Percentiles rank a stretch among this genome's conserved stretches.
phyloP scores from a whole-genome alignment of 1,140 invertebrate species.

The Bombus fervidus region DNA sequence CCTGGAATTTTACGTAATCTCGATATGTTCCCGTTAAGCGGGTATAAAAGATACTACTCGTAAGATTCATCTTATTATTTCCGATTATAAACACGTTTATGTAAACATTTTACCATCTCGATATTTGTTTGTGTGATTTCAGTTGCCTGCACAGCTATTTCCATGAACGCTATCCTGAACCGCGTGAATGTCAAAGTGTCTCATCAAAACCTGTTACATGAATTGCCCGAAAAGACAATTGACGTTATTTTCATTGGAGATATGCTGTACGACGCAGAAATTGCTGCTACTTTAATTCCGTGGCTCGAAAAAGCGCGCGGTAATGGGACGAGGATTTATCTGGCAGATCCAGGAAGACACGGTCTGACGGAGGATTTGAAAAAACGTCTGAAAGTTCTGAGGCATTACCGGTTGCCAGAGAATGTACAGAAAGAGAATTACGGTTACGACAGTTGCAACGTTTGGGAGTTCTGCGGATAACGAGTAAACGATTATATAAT shows the following conservation, averaged over 20 bases:
- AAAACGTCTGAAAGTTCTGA: slow-evolving; percentile 53
- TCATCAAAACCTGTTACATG: slow-evolving; percentile 75
- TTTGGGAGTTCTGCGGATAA: slow-evolving; percentile 15
- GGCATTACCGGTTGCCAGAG: slow-evolving; percentile 62
- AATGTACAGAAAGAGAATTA: slow-evolving; percentile 73
- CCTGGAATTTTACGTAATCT: background rate
- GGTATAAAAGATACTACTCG: too few species aligned
- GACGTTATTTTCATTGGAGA: slow-evolving; percentile 84
- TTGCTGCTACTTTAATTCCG: slow-evolving; percentile 77
- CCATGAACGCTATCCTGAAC: slow-evolving; percentile 82
- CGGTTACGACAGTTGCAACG: slow-evolving; percentile 61
- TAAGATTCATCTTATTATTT: too few species aligned
- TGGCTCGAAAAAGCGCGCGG: slow-evolving; percentile 77
- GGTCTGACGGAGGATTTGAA: slow-evolving; percentile 64
- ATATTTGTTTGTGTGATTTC: slow-evolving; percentile 35
- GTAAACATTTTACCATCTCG: background rate
- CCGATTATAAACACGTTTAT: background rate
- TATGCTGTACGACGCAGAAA: slow-evolving; percentile 84
- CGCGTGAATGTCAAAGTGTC: slow-evolving; percentile 75
- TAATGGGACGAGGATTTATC: slow-evolving; percentile 74
- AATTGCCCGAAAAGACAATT: slow-evolving; percentile 63
- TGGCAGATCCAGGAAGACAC: slow-evolving; percentile 79
- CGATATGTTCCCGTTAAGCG: too few species aligned
- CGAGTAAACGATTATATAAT: background rate
- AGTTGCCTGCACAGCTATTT: slow-evolving; percentile 78